Base-by-base conservation (phyloP, 1,140 invertebrate genomes). In the Drosophila watanabei region DNA sequence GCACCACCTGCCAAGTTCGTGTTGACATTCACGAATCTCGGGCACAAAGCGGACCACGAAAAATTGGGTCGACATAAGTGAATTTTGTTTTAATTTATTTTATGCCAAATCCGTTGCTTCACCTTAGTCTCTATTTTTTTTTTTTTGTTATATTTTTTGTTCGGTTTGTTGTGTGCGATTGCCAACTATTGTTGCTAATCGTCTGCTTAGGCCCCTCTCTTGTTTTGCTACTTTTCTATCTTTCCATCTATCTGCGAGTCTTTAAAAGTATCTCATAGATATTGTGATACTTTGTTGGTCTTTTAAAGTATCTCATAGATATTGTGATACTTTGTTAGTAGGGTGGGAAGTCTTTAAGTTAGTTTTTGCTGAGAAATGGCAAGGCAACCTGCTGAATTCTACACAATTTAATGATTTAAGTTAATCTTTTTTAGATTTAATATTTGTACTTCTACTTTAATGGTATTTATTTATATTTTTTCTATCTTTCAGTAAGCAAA, bases 21-120 rank as follows among this genome's bases (percentile, higher is more conserved):
- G 86, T 89, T 89, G 86, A 90, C 86, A 89, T 86, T 89, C 86
- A 89, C 86, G 86, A 89, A 90, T 66, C 69, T 71, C 58, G 75
- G 45, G 60, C 49, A 16, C 54, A 90, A 89, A 89, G 60, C 56
- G 49, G 39, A 70, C n/a, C 20, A n/a, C 8, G n/a, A 56, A 86
- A 89, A 90, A 90, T 90, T 89, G 64, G 86, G 86, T 89, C 86
- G 89, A 68, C 75, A 82, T 80, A 80, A 71, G 63, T 89, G 79
- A 79, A 82, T 89, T 89, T 90, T 79, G 61, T 54, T 69, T 64
- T 68, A 70, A 79, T 77, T 75, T 66, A 75, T 73, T 80, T 71
- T 83, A 80, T 80, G 82, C 82, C 86, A 85, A 80, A 79, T 70
- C 43, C 56, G 69, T 91, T 90, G 80, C 87, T 68, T 79, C 87